Evolutionary conservation across 2,888 invertebrate species (phyloP).

Genomic region (Pseudeuparius sepicola): DNA sequence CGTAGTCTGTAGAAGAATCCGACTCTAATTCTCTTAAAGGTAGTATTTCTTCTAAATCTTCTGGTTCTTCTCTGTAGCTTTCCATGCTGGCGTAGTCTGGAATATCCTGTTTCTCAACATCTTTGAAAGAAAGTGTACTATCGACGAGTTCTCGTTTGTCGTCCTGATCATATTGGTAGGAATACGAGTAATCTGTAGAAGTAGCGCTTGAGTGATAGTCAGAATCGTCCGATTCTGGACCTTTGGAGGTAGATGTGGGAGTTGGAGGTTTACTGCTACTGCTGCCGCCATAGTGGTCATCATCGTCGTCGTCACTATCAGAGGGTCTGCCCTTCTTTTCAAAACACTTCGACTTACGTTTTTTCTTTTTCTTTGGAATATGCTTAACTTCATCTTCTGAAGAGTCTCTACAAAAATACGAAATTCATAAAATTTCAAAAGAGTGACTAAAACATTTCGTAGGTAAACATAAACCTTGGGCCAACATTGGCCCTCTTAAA

Average conservation of each 20-base stretch:
- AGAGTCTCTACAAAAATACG: conserved; percentile 30
- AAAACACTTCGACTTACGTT: conserved; percentile 12
- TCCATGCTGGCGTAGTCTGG: conserved; percentile 36
- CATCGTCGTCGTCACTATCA: conserved; percentile 13
- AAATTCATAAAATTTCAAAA: conserved; percentile 2
- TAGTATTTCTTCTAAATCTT: conserved; percentile 6
- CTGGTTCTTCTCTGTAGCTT: conserved; percentile 24
- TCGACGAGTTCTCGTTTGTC: conserved; percentile 19
- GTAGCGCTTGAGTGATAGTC: no score
- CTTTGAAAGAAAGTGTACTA: conserved; percentile 23
- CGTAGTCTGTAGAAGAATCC: no score
- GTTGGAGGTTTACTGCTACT: background rate
- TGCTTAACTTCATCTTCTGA: conserved; percentile 28
- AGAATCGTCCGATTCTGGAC: conserved; percentile 13
- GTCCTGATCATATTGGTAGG: conserved; percentile 32
- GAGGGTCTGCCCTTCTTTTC: conserved; percentile 8
- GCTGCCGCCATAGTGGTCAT: conserved; percentile 4
- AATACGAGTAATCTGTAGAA: conserved; percentile 33
- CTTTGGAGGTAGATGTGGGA: no score
- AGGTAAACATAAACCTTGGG: no score
- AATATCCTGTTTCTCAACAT: conserved; percentile 34
- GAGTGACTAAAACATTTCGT: no score
- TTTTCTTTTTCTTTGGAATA: conserved; percentile 12
- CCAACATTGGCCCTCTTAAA: no score
- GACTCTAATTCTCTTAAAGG: conserved; percentile 6